These are phyloP conservation scores for Acromyrmex charruanus DNA, from an alignment of 1,140 invertebrate species.

Conservation along the genomic window DNA sequence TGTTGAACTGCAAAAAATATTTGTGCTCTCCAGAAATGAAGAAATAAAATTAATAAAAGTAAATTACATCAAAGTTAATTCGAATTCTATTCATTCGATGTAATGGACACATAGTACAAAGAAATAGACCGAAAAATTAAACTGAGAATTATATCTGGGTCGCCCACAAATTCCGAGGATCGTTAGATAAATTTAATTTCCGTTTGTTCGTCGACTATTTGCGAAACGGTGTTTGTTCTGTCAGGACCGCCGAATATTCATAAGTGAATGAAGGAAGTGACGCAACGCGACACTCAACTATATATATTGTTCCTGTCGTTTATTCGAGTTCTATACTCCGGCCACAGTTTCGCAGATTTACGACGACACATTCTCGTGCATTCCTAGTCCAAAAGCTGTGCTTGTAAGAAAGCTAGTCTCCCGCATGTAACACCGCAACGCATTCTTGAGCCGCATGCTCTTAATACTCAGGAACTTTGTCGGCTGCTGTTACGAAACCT, in stretches of 20 bases:
- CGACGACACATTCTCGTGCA: slow-evolving; percentile 29
- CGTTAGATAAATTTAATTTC: slow-evolving; percentile 64
- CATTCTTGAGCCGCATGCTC: slow-evolving; percentile 55
- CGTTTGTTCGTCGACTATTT: slow-evolving; percentile 39
- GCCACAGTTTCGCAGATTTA: slow-evolving; percentile 53
- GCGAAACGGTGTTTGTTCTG: not conserved
- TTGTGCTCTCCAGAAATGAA: not conserved
- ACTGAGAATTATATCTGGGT: slow-evolving; percentile 24
- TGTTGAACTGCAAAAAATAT: slow-evolving; percentile 30
- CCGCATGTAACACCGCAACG: slow-evolving; percentile 41
- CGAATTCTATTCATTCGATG: not conserved
- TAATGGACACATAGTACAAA: not conserved
- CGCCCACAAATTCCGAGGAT: slow-evolving; percentile 8
- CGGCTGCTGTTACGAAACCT: slow-evolving; percentile 50
- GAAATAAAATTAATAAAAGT: not conserved
- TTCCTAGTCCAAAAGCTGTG: slow-evolving; percentile 21
- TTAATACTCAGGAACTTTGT: slow-evolving; percentile 59
- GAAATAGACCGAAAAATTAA: slow-evolving; percentile 41
- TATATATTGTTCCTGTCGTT: slow-evolving; percentile 41
- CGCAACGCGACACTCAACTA: not conserved
- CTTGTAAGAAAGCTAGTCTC: slow-evolving; percentile 47
- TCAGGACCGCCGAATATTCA: slow-evolving; percentile 8
- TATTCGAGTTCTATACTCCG: slow-evolving; percentile 33
- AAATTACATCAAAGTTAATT: slow-evolving; percentile 5
- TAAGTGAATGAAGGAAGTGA: slow-evolving; percentile 39